Base-by-base conservation (phyloP, 2,888 invertebrate genomes). In the Villa cingulata region DNA sequence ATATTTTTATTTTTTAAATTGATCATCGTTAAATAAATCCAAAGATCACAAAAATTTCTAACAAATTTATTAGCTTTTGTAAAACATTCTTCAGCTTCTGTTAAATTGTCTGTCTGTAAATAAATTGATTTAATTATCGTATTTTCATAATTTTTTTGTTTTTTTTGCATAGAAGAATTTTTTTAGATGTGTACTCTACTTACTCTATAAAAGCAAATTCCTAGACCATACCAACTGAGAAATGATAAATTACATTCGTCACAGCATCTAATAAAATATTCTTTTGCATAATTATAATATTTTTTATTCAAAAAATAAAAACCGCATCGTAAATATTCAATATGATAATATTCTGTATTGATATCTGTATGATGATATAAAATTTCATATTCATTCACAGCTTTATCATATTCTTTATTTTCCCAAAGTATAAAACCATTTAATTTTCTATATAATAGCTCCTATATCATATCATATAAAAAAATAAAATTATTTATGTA, bases 171-270 rank as follows among this genome's bases (percentile, higher is more conserved):
- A 23, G 7, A 23, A 23, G 4, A 23, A 23, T 6, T 6, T 6
- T 7, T 6, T 6, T 23, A 23, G 23, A 23, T 7, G 4, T 23
- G 23, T 23, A 19, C n/a, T n/a, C 9, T 19, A 19, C 14, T 44
- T 51, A 51, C 51, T 23, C 46, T 38, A 39, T 23, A 51, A 14
- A 43, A 51, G 23, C 48, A 43, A 14, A 45, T 41, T 38, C 51
- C 51, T n/a, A 51, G 19, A 37, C 51, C 51, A 46, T 48, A 51
- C 51, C 48, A 51, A 4, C 43, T 32, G 12, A 51, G n/a, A 32
- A 51, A 48, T 23, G 29, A 48, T 23, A 14, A 46, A 39, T 41
- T 43, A 29, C 37, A 37, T 14, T 34, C 17, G 40, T 37, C 27
- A n/a, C 37, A 39, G 37, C 48, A 48, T 15, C 23, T 20, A 17